Evolutionary conservation across 1,140 invertebrate genomes (phyloP), one percentile per base, ranked within the genome.

Genomic region (Atta texana): DNA sequence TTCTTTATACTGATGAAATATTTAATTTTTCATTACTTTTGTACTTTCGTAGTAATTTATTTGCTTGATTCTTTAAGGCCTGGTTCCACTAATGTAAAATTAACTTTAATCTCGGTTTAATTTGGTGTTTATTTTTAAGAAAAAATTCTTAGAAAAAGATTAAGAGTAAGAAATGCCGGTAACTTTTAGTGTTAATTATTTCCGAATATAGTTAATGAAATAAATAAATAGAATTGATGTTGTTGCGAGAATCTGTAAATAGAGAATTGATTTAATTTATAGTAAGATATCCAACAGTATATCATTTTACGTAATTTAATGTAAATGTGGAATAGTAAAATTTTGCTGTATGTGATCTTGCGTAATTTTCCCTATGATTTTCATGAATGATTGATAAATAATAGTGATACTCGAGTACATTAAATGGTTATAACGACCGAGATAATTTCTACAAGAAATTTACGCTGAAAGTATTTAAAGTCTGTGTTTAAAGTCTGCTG

Each of bases 381-480:
- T 24, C 34, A 71, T 71, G 49, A 44, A 49, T 71, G 18, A 49
- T 71, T n/a, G 68, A 68, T 24, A 24, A 44, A 69, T 39, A 69
- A 44, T n/a, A 24, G 68, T 24, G 21, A 14, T 49, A 6, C 3
- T 6, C 21, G 68, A 71, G 39, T 12, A 24, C 31, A 69, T 69
- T 21, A 10, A 24, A 4, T 7, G 66, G 6, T 12, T 49, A 16
- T 49, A 71, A 55, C 18, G 24, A 74, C 24, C 18, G 18, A 31
- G 24, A 24, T 24, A 24, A 24, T 24, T n/a, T 55, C 18, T 74
- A n/a, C 10, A 51, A 74, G 51, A 4, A 34, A 74, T 53, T 74
- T 28, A 53, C 6, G 5, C 24, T 31, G 16, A 74, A 74, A 74
- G 28, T 31, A 74, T 74, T 74, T 55, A 55, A 55, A 74, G 28